phyloP scores from a whole-genome alignment of 2,797 vertebrate genomes.

The Valencia hispanica region DNA sequence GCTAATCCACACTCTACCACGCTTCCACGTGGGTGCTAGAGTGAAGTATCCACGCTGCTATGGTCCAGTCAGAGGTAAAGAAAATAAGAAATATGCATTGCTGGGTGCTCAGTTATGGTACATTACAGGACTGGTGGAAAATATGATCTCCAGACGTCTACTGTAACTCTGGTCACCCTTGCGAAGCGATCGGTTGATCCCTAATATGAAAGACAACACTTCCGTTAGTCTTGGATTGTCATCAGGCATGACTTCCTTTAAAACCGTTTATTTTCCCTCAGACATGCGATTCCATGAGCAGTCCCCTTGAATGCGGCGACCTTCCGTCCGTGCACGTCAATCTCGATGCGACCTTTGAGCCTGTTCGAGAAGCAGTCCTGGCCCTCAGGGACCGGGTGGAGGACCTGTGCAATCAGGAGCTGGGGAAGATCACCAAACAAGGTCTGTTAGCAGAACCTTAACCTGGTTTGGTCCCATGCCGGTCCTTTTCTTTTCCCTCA shows the following conservation, averaged over 20 bases:
- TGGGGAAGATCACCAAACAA: constrained; percentile 79
- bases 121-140: too few species aligned
- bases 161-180: too few species aligned
- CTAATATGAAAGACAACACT: neutral
- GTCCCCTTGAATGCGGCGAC: constrained; percentile 68
- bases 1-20: too few species aligned
- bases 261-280: constrained; percentile 23
- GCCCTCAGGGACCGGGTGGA: constrained; percentile 78
- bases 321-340: constrained; percentile 69
- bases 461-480: too few species aligned
- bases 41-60: too few species aligned
- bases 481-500: neutral
- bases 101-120: too few species aligned
- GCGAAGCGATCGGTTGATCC: too few species aligned
- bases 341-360: constrained; percentile 74
- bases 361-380: constrained; percentile 59
- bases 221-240: neutral
- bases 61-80: too few species aligned
- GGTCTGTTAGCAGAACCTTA: constrained; percentile 48
- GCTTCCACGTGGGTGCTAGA: too few species aligned
- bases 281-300: constrained; percentile 73
- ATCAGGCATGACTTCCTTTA: neutral
- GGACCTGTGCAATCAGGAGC: constrained; percentile 81
- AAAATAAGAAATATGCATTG: too few species aligned
- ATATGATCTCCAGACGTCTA: too few species aligned